Conservation (phyloP, 2,888 invertebrate species). For the Lithophane ornitopus region DNA sequence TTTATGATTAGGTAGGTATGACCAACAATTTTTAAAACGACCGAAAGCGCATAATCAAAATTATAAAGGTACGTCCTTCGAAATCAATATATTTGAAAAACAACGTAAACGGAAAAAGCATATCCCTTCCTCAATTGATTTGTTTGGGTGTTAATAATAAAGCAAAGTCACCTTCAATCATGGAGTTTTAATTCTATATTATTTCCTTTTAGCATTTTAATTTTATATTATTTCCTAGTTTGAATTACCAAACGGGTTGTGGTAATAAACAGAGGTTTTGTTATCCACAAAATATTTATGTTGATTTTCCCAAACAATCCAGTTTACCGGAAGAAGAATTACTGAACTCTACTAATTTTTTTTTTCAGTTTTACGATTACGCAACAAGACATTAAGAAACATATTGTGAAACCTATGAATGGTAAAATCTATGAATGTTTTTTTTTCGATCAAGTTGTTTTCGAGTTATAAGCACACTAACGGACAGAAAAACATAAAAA, state of each 20-base stretch:
- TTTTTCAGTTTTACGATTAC: not conserved
- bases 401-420: not conserved
- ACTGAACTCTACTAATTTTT: not conserved
- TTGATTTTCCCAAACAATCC: not conserved
- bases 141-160: not conserved
- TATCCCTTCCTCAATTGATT: conserved; percentile 5
- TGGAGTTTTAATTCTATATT: not conserved
- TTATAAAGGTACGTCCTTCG: not conserved
- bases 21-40: not conserved
- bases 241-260: not conserved
- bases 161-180: conserved; percentile 12
- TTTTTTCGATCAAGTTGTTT: not conserved
- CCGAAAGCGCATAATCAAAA: not conserved
- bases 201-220: no score
- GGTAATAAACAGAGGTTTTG: not conserved
- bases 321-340: not conserved
- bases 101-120: not conserved
- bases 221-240: no score
- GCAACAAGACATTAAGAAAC: not conserved
- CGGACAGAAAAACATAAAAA: not conserved
- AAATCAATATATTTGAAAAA: not conserved
- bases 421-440: not conserved
- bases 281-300: not conserved
- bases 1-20: not conserved
- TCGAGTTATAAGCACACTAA: not conserved